Conservation (phyloP, 1,140 invertebrate genomes). For the Phymastichus coffea region DNA sequence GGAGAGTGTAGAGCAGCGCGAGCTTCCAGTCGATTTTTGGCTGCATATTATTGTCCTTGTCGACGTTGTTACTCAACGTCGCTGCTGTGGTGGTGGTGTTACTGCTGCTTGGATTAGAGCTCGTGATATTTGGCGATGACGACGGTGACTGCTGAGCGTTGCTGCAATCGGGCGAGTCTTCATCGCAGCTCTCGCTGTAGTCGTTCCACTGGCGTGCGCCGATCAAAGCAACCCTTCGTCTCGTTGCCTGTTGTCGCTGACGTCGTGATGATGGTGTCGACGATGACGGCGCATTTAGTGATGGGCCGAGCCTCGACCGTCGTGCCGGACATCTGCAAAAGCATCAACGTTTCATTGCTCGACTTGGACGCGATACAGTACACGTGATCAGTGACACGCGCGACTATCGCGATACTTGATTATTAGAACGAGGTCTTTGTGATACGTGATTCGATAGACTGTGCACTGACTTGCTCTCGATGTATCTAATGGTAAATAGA, state of each 20-base stretch:
- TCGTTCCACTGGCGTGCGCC: neutral
- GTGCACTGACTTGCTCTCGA: too few species aligned
- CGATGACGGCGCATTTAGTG: conserved; percentile 12
- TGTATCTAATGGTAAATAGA: too few species aligned
- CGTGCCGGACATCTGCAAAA: conserved; percentile 15
- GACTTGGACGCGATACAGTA: too few species aligned
- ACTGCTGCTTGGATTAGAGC: neutral
- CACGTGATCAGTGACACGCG: too few species aligned
- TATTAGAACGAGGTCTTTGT: too few species aligned
- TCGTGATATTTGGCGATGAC: too few species aligned
- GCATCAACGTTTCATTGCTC: too few species aligned
- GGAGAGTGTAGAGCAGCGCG: conserved; percentile 49
- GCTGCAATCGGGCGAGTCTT: neutral
- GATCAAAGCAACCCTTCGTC: too few species aligned
- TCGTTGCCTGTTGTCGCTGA: neutral
- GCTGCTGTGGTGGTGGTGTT: neutral
- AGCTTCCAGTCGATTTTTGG: conserved; percentile 51
- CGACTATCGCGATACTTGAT: too few species aligned
- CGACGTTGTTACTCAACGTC: conserved; percentile 26
- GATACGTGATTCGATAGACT: too few species aligned
- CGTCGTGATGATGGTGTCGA: neutral
- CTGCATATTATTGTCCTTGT: conserved; percentile 50
- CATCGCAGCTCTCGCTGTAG: neutral
- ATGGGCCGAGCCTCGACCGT: neutral
- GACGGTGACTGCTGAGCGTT: neutral